Evolutionary conservation across 1,140 invertebrate species (phyloP), one percentile per base, ranked within the genome.

Genomic region (Parasteatoda tepidariorum): DNA sequence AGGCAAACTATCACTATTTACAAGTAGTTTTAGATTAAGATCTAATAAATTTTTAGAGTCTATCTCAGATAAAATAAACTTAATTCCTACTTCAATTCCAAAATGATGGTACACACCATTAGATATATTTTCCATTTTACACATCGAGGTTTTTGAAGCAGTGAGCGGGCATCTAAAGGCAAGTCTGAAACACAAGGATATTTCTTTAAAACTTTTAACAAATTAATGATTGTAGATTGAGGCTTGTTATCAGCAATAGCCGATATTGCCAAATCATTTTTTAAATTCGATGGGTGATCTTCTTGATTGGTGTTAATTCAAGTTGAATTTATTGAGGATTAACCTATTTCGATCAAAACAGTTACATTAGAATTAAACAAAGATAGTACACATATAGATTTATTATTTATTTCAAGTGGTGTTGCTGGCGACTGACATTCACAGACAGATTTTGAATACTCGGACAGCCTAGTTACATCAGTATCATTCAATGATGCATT

Each of bases 1-100:
- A 26, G 67, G n/a, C n/a, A n/a, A n/a, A 48, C 67, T 34, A 54
- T 70, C 67, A 70, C 38, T 3, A 30, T 70, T 70, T 9, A 70
- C 3, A 5, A 70, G 24, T 13, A 48, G 6, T 13, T 83, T 13
- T 26, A 55, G 22, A 30, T 28, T 11, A 13, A 30, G 9, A 26
- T 2, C 24, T 48, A 4, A 18, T 0, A 48, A n/a, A n/a, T n/a
- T n/a, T n/a, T n/a, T 4, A 18, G 4, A 48, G 18, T 18, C 9
- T 1, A 13, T 9, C 38, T 48, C 1, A 48, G n/a, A n/a, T n/a
- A 48, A 48, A 48, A 48, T 48, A 4, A 9, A 13, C 1, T 18
- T 48, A 48, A 48, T 48, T 18, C 4, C 38, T 18, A 13, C 38
- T 48, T 48, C 38, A 48, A 4, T 48, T 13, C 38, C 38, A 48